Base-by-base conservation (phyloP, 1,140 invertebrate species). In the Drosophila ananassae region DNA sequence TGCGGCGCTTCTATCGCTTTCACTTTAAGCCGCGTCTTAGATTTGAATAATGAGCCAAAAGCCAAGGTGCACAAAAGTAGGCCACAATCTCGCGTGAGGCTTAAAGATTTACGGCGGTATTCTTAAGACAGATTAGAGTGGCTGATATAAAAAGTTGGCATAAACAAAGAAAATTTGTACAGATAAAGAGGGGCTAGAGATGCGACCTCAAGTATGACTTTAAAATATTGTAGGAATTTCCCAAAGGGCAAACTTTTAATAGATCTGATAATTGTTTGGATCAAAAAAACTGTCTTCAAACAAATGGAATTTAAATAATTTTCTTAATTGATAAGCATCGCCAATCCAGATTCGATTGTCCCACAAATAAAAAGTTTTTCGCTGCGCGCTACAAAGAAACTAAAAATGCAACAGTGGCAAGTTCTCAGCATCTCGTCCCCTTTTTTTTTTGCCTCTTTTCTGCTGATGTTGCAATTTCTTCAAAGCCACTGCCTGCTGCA, bases 321-420 rank as follows among this genome's bases (percentile, higher is more conserved):
- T 71, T 32, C 56, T 60, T 83, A 83, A 82, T 79, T 64, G 63
- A 48, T 59, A 28, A 77, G 21, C 10, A 39, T 8, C 12, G 25
- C 17, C 12, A 17, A 17, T 46, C 3, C 44, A 47, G 10, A 37
- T 24, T 39, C 21, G 32, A 39, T 63, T 30, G 51, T 10, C 60
- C 25, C 64, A 58, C 53, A 74, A 66, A 58, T 58, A 0, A 74
- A 66, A 74, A 75, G 53, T 75, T 74, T 39, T 58, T n/a, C 39
- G 30, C 34, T 32, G 48, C 39, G 41, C 53, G 41, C 53, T 47
- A 41, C 30, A 52, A 24, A 52, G 28, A 46, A 73, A 57, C 51
- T 47, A 76, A 75, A 76, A 77, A 77, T 84, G 77, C 81, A 81
- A 69, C 63, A 66, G 68, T 55, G 69, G 69, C 82, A 85, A 85